phyloP scores from a whole-genome alignment of 23 tunicate species.

The Phallusia fumigata region DNA sequence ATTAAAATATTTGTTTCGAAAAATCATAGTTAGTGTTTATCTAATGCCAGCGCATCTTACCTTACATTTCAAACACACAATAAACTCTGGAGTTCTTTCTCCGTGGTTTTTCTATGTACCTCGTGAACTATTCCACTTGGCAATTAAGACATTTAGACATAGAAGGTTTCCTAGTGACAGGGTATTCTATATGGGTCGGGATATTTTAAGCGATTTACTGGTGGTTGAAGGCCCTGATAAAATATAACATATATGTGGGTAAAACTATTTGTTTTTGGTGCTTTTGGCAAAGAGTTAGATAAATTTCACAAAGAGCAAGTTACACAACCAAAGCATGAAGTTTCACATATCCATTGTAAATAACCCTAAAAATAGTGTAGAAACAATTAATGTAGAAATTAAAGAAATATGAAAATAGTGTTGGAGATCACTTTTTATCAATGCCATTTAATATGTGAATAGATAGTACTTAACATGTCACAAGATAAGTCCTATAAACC shows the following conservation, averaged over 20 bases:
- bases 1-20: neutral
- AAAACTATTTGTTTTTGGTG: too few relatives aligned
- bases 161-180: conserved; percentile 3
- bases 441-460: too few relatives aligned
- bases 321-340: too few relatives aligned
- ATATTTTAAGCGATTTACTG: neutral
- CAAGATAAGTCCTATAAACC: too few relatives aligned
- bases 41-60: neutral
- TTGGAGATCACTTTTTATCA: too few relatives aligned
- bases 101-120: conserved; percentile 11
- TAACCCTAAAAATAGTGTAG: too few relatives aligned
- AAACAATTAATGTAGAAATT: too few relatives aligned
- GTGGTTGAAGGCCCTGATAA: conserved; percentile 5
- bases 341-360: too few relatives aligned
- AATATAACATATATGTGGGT: neutral
- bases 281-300: too few relatives aligned
- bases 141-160: neutral
- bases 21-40: neutral
- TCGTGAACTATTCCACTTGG: conserved; percentile 7
- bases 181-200: neutral
- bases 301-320: too few relatives aligned
- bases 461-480: too few relatives aligned
- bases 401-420: too few relatives aligned
- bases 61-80: neutral
- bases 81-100: neutral